A percentile compares a stretch with the other conserved stretches of the same genome.
phyloP scores from a whole-genome alignment of 92 coral and sea anemone species.

The Epizoanthus scotinus region DNA sequence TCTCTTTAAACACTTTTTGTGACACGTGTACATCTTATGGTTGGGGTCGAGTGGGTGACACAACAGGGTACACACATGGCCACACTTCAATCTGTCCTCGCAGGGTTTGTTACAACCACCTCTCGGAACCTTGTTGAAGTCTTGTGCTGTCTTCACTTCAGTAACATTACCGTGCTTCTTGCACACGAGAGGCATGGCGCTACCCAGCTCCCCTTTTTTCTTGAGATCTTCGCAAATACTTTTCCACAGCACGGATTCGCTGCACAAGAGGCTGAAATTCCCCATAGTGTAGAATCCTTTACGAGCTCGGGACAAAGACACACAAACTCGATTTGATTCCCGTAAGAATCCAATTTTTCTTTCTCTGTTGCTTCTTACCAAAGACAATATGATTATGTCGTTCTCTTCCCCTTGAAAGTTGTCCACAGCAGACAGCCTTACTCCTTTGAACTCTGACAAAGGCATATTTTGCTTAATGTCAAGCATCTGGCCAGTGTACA shows the following conservation, averaged over 20 bases:
- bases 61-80: slow-evolving; percentile 56
- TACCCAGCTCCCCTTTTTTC: slow-evolving; percentile 32
- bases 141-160: slow-evolving; percentile 44
- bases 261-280: slow-evolving; percentile 55
- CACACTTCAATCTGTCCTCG: slow-evolving; percentile 60
- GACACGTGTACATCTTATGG: slow-evolving; percentile 36
- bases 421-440: slow-evolving; percentile 66
- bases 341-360: slow-evolving; percentile 61
- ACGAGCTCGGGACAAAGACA: slow-evolving; percentile 76
- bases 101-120: slow-evolving; percentile 53
- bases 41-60: slow-evolving; percentile 55
- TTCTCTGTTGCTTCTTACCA: slow-evolving; percentile 71
- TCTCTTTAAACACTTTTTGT: slow-evolving; percentile 33
- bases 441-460: slow-evolving; percentile 40
- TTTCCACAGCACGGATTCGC: slow-evolving; percentile 54
- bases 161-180: slow-evolving; percentile 47
- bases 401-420: slow-evolving; percentile 83
- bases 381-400: slow-evolving; percentile 68
- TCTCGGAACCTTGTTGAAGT: slow-evolving; percentile 44
- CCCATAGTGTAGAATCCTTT: slow-evolving; percentile 74
- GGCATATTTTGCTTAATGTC: slow-evolving; percentile 62
- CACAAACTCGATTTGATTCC: slow-evolving; percentile 77
- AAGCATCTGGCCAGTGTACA: slow-evolving; percentile 76
- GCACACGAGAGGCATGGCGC: slow-evolving; percentile 42
- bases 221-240: slow-evolving; percentile 56